Conservation (phyloP, 2,113 vertebrate species). For the Oreocharis arfaki region DNA sequence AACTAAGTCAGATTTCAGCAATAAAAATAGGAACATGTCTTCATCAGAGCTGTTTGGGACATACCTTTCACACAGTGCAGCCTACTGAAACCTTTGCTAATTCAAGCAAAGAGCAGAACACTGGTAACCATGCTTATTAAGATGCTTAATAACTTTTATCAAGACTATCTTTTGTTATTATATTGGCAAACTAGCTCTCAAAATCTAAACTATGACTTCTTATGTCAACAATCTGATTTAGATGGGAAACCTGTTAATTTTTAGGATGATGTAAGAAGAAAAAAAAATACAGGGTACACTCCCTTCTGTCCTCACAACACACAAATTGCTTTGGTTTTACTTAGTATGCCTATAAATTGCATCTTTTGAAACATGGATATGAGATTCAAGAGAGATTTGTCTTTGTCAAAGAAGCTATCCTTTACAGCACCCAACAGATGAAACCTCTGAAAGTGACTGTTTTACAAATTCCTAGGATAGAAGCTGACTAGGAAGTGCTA, state of each 20-base stretch:
- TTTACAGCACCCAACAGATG: neutral
- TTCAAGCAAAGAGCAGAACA: neutral
- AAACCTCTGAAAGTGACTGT: neutral
- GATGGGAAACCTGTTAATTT: neutral
- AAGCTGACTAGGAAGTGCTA: neutral
- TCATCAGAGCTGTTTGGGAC: neutral
- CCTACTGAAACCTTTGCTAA: neutral
- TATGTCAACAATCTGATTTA: neutral
- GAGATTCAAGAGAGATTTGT: neutral
- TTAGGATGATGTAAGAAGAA: neutral
- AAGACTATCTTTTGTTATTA: neutral
- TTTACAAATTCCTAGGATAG: neutral
- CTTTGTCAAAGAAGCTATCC: neutral
- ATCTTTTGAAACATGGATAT: neutral
- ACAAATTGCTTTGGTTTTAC: neutral
- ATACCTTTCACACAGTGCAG: neutral
- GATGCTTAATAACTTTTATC: neutral
- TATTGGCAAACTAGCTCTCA: neutral
- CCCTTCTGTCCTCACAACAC: neutral
- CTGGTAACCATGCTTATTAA: neutral
- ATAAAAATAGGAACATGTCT: neutral
- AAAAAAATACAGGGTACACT: neutral
- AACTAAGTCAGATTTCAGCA: neutral
- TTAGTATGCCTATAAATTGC: neutral
- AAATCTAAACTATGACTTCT: neutral